phyloP scores from a whole-genome alignment of 2,888 invertebrate species.

The Amiota communis region DNA sequence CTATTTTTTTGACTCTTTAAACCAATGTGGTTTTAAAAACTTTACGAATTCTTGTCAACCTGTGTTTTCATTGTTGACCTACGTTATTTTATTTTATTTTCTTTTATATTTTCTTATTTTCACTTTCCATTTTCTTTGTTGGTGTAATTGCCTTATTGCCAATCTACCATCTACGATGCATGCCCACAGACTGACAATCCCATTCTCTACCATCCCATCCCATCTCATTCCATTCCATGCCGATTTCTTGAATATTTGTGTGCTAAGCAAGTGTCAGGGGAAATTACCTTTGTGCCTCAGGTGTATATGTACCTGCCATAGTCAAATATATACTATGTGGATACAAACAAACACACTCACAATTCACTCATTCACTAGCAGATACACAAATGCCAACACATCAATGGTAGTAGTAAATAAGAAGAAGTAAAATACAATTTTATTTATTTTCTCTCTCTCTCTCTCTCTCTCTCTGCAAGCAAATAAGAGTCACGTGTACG shows the following conservation, averaged over 20 bases:
- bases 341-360: too few relatives aligned
- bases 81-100: conserved; percentile 42
- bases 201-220: too few relatives aligned
- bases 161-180: background rate
- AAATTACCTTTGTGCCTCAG: conserved; percentile 58
- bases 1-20: background rate
- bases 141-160: too few relatives aligned
- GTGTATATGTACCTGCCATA: conserved; percentile 38
- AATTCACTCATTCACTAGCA: too few relatives aligned
- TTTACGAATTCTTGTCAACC: background rate
- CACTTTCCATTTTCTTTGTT: background rate
- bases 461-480: too few relatives aligned
- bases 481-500: background rate
- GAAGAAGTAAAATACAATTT: background rate
- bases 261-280: conserved; percentile 15
- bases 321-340: too few relatives aligned
- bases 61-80: conserved; percentile 11
- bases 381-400: background rate
- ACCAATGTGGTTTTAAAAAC: background rate
- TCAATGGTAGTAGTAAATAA: background rate
- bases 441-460: background rate
- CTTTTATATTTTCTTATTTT: background rate
- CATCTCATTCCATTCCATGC: background rate
- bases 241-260: background rate
- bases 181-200: background rate